Conservation (phyloP, 2,797 vertebrate species). For the Diglossa cyanea region DNA sequence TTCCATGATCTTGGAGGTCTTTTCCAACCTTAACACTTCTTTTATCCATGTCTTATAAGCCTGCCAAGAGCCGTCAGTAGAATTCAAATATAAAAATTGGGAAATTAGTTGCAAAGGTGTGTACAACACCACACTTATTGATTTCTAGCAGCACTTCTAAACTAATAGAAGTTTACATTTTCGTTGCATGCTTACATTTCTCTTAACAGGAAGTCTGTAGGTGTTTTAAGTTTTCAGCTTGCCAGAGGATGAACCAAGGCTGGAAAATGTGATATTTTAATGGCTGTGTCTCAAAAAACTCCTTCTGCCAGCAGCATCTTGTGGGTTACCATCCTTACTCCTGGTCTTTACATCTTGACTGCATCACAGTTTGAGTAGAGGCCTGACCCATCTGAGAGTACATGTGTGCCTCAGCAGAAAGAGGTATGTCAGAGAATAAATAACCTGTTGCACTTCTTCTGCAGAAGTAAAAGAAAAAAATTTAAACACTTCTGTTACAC, state of each 20-base stretch:
- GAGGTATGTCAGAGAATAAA: not conserved
- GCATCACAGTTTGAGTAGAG: fast-evolving
- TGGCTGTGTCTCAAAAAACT: not conserved
- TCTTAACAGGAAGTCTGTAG: not conserved
- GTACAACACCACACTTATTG: not conserved
- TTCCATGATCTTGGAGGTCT: not conserved
- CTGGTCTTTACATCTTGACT: not conserved
- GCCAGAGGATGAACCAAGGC: not conserved
- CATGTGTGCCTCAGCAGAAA: not conserved
- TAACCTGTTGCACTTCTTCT: not conserved
- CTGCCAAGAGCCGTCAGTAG: not conserved
- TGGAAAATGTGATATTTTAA: fast-evolving
- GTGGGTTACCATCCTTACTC: not conserved
- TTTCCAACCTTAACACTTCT: not conserved
- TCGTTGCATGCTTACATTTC: not conserved
- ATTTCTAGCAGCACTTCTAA: not conserved
- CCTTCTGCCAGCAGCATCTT: not conserved
- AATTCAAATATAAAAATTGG: not conserved
- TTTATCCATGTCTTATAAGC: not conserved
- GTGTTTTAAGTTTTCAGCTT: not conserved
- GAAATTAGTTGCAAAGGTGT: not conserved
- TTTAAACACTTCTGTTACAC: not conserved
- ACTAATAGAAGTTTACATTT: not conserved
- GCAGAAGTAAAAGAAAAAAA: not conserved
- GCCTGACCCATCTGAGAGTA: not conserved